A percentile compares a stretch with the other conserved stretches of the same genome.
phyloP scores from a whole-genome alignment of 1,140 invertebrate species.

The Condylostylus longicornis region DNA sequence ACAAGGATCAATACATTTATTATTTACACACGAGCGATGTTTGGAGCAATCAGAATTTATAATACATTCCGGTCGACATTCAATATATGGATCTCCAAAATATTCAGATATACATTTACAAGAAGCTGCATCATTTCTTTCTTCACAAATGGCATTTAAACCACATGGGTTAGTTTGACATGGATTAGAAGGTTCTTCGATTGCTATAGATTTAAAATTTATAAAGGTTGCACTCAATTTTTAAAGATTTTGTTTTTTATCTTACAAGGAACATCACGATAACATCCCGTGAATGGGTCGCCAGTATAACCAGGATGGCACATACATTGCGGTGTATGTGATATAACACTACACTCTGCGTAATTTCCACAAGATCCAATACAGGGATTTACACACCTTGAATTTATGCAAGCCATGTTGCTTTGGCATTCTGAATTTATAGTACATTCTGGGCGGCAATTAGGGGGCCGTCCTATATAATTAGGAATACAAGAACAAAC shows the following conservation, averaged over 20 bases:
- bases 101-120: conserved; percentile 55
- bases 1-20: conserved; percentile 71
- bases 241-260: conserved; percentile 8
- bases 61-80: conserved; percentile 60
- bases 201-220: conserved; percentile 19
- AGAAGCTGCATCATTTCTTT: conserved; percentile 49
- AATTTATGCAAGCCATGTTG: conserved; percentile 47
- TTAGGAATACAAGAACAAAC: conserved; percentile 50
- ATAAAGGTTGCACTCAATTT: neutral
- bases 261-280: conserved; percentile 36
- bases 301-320: conserved; percentile 53
- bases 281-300: conserved; percentile 57
- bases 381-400: conserved; percentile 56
- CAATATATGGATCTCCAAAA: conserved; percentile 53
- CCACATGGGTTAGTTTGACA: conserved; percentile 57
- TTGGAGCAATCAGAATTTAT: conserved; percentile 62
- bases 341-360: conserved; percentile 50
- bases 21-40: conserved; percentile 61
- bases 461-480: conserved; percentile 53
- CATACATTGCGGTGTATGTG: conserved; percentile 51
- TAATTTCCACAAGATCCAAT: conserved; percentile 52
- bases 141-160: conserved; percentile 64
- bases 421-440: conserved; percentile 52
- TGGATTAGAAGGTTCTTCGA: conserved; percentile 36
- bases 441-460: conserved; percentile 56